These are phyloP conservation scores for Sphaerophoria taeniata DNA, from an alignment of 2,888 invertebrate genomes.

Conservation along the genomic window DNA sequence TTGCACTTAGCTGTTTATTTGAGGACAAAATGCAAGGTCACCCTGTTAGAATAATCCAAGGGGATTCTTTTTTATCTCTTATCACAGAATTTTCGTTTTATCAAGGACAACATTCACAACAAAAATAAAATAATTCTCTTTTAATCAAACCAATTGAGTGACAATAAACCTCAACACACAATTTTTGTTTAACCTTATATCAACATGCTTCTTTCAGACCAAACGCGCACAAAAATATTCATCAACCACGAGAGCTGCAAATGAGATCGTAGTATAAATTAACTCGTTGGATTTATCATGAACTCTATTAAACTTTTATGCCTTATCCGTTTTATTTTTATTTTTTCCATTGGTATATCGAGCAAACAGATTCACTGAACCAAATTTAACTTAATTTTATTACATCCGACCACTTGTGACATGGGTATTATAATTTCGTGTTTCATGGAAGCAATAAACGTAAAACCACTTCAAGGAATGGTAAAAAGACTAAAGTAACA, in stretches of 20 bases:
- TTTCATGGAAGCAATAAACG: no score
- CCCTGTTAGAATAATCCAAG: background rate
- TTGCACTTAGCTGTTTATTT: no score
- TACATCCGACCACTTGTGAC: no score
- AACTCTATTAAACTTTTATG: conserved; percentile 23
- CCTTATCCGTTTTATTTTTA: conserved; percentile 46
- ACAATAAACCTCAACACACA: background rate
- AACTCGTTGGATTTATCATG: conserved; percentile 28
- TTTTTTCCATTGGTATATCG: background rate
- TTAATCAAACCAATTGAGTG: conserved; percentile 10
- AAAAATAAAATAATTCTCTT: conserved; percentile 7
- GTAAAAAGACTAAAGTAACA: no score
- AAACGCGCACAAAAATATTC: conserved; percentile 14
- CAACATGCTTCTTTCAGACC: conserved; percentile 57
- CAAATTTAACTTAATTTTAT: conserved; percentile 68
- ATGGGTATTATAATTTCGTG: no score
- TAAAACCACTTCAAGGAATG: no score
- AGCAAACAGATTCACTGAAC: conserved; percentile 60
- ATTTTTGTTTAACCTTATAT: background rate
- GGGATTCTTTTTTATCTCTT: background rate
- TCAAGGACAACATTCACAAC: background rate
- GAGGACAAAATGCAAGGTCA: no score
- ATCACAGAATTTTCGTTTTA: no score
- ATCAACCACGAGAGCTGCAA: conserved; percentile 4
- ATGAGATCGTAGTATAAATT: conserved; percentile 42